These are phyloP conservation scores for Drosophila austrosaltans DNA, from an alignment of 2,888 invertebrate genomes.

Conservation along the genomic window DNA sequence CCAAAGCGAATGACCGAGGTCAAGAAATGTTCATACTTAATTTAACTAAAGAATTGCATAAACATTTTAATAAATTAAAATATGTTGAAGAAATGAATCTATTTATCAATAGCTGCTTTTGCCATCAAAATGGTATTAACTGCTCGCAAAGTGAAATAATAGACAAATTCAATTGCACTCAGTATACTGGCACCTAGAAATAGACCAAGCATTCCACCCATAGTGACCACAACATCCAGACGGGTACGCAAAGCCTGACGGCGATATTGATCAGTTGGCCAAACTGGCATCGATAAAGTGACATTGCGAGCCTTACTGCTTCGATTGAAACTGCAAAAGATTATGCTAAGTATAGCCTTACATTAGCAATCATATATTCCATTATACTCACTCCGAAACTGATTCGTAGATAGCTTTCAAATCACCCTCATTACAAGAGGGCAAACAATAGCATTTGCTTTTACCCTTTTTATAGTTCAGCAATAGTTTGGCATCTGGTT, in stretches of 20 bases:
- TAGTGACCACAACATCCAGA: conserved; percentile 84
- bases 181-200: conserved; percentile 87
- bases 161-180: conserved; percentile 86
- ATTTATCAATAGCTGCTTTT: background rate
- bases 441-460: conserved; percentile 86
- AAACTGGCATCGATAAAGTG: conserved; percentile 66
- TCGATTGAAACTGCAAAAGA: conserved; percentile 23
- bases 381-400: conserved; percentile 43
- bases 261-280: conserved; percentile 83
- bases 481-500: conserved; percentile 84
- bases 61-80: background rate
- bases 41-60: background rate
- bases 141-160: conserved; percentile 84
- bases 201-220: conserved; percentile 86
- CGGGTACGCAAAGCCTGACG: conserved; percentile 84
- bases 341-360: background rate
- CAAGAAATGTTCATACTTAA: conserved; percentile 3
- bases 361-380: background rate
- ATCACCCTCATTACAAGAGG: conserved; percentile 89
- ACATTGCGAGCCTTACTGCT: conserved; percentile 58
- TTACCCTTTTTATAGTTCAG: conserved; percentile 37
- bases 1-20: conserved; percentile 14
- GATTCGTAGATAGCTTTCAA: conserved; percentile 83
- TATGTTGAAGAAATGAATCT: too few relatives aligned
- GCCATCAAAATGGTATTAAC: conserved; percentile 47